Percentiles rank a stretch among this genome's conserved stretches.
These are phyloP conservation scores for Gibbula magus DNA, from an alignment of 2,888 invertebrate genomes.

Conservation along the genomic window DNA sequence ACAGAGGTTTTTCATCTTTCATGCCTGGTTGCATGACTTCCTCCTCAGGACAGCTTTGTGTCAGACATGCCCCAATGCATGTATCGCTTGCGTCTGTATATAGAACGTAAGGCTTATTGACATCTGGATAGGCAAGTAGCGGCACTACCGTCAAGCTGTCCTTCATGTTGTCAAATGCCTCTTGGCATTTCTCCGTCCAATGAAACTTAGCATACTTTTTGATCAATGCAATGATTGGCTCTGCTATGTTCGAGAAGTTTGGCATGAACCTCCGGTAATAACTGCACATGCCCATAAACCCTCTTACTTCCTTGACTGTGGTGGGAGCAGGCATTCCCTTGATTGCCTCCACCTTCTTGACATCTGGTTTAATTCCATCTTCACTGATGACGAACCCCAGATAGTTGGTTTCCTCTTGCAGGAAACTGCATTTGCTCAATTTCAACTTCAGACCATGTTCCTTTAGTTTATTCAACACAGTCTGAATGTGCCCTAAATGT, in stretches of 20 bases:
- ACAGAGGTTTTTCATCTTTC: slow-evolving; percentile 12
- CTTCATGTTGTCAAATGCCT: slow-evolving; percentile 32
- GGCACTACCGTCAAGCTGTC: slow-evolving; percentile 25
- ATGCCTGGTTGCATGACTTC: neutral
- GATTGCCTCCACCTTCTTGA: slow-evolving; percentile 36
- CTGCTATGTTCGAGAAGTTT: slow-evolving; percentile 15
- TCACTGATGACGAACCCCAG: slow-evolving; percentile 31
- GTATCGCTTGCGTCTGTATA: too few relatives aligned
- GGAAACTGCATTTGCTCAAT: too few relatives aligned
- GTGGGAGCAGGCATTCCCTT: slow-evolving; percentile 30
- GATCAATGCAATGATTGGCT: slow-evolving; percentile 34
- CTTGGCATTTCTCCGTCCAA: slow-evolving; percentile 29
- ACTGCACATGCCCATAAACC: slow-evolving; percentile 43
- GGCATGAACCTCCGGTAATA: slow-evolving; percentile 43
- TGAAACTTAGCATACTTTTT: slow-evolving; percentile 39
- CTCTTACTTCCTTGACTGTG: slow-evolving; percentile 36
- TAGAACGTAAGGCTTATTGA: slow-evolving; percentile 29
- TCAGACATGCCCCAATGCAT: too few relatives aligned
- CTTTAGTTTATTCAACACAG: slow-evolving; percentile 34
- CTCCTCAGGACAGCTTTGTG: neutral
- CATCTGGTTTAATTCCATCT: slow-evolving; percentile 34
- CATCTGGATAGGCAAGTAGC: slow-evolving; percentile 33
- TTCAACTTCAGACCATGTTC: slow-evolving; percentile 32
- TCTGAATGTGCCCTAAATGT: slow-evolving; percentile 31
- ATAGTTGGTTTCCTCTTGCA: slow-evolving; percentile 31